Evolutionary conservation across 1,140 invertebrate genomes (phyloP).

Genomic region (Aphelinus atriplicis): DNA sequence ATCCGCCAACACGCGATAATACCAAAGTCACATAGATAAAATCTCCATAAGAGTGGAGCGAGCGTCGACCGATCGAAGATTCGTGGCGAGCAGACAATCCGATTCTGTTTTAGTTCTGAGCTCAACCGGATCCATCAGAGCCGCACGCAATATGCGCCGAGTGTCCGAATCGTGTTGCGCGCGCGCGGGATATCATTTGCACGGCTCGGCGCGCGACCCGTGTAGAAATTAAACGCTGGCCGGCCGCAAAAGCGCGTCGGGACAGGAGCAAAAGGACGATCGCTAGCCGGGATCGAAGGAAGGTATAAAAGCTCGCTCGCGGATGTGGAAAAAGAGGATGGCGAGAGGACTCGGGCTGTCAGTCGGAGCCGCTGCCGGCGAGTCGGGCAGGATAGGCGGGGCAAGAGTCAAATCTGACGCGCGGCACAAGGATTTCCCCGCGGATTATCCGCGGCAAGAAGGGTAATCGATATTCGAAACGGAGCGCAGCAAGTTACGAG

Average conservation of each 20-base stretch:
- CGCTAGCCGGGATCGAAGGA: background rate
- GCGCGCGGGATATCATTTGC: constrained; percentile 10
- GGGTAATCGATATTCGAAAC: constrained; percentile 39
- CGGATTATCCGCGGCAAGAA: constrained; percentile 15
- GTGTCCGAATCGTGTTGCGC: background rate
- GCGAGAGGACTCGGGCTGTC: background rate
- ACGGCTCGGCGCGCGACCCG: background rate
- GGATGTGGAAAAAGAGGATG: background rate
- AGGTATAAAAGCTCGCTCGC: background rate
- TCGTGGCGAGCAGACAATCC: no score
- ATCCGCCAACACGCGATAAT: no score
- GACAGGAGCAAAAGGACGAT: background rate
- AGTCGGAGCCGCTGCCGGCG: background rate
- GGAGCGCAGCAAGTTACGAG: constrained; percentile 30
- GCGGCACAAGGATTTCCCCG: constrained; percentile 32
- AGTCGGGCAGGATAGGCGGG: background rate
- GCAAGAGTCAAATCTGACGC: constrained; percentile 27
- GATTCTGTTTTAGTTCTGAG: no score
- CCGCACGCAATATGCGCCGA: no score
- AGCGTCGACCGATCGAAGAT: no score
- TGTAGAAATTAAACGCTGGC: constrained; percentile 18
- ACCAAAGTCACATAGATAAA: no score
- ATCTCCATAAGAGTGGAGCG: no score
- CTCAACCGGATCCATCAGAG: no score
- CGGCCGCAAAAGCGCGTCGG: background rate